These are phyloP conservation scores for Aphis craccivora DNA, from an alignment of 1,140 invertebrate species.

Conservation along the genomic window DNA sequence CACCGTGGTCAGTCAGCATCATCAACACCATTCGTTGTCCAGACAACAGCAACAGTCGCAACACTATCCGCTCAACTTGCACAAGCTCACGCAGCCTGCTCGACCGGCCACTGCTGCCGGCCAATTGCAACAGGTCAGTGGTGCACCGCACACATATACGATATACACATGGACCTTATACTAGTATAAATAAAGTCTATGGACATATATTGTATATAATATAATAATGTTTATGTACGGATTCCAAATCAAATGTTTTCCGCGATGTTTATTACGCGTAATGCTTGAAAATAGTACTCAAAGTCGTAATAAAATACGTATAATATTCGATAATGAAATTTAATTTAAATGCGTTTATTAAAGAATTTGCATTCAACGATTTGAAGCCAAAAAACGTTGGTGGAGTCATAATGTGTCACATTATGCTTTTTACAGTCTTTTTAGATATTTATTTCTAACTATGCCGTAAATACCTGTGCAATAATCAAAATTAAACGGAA, in stretches of 20 bases:
- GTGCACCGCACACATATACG: not conserved
- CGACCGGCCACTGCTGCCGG: conserved; percentile 35
- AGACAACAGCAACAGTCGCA: not conserved
- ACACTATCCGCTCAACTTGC: conserved; percentile 33
- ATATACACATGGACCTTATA: no score
- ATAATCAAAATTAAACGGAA: not conserved
- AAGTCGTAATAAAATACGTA: not conserved
- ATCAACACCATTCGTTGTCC: conserved; percentile 1
- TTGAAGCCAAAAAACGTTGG: not conserved
- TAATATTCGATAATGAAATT: not conserved
- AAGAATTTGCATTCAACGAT: not conserved
- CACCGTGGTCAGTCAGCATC: not conserved
- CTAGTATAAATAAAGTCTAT: no score
- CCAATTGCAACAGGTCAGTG: conserved; percentile 41
- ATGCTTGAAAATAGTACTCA: not conserved
- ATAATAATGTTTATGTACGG: not conserved
- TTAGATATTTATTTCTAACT: no score
- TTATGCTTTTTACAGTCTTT: no score
- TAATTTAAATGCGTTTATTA: not conserved
- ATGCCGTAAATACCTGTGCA: no score
- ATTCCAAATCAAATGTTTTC: not conserved
- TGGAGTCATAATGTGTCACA: no score
- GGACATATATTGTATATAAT: no score
- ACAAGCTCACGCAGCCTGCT: not conserved
- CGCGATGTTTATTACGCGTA: not conserved